Percentiles rank a stretch among this genome's conserved stretches.
These are phyloP conservation scores for Eueremaeus valkanovi DNA, from an alignment of 2,888 invertebrate genomes.

Conservation along the genomic window DNA sequence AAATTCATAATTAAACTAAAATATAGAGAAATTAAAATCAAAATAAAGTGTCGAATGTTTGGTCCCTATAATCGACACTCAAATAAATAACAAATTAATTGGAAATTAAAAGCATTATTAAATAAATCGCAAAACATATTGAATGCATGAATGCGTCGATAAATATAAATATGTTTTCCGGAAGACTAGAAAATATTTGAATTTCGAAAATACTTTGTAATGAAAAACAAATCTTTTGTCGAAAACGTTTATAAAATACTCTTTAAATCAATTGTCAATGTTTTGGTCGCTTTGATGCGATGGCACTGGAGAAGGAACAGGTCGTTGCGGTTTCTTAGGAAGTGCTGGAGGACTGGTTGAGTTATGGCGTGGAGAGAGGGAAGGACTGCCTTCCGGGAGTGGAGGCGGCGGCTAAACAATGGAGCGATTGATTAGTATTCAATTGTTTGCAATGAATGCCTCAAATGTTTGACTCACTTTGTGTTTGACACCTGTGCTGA, in stretches of 20 bases:
- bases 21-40: neutral
- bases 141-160: neutral
- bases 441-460: neutral
- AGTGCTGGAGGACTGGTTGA: slow-evolving; percentile 42
- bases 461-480: neutral
- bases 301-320: slow-evolving; percentile 21
- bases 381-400: slow-evolving; percentile 12
- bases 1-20: neutral
- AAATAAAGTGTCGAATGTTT: neutral
- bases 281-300: neutral
- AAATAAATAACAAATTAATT: neutral
- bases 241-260: slow-evolving; percentile 10
- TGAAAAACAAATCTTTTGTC: neutral
- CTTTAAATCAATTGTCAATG: slow-evolving; percentile 1
- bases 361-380: neutral
- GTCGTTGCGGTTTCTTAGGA: slow-evolving; percentile 42
- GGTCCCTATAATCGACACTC: neutral
- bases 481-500: neutral
- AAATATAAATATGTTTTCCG: neutral
- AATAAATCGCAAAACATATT: neutral
- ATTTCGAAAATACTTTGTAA: neutral
- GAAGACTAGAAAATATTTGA: neutral
- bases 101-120: neutral
- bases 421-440: neutral
- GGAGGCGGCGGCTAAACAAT: slow-evolving; percentile 28